These are phyloP conservation scores for Lumbricus terrestris DNA, from an alignment of 2,888 invertebrate species.

Conservation along the genomic window DNA sequence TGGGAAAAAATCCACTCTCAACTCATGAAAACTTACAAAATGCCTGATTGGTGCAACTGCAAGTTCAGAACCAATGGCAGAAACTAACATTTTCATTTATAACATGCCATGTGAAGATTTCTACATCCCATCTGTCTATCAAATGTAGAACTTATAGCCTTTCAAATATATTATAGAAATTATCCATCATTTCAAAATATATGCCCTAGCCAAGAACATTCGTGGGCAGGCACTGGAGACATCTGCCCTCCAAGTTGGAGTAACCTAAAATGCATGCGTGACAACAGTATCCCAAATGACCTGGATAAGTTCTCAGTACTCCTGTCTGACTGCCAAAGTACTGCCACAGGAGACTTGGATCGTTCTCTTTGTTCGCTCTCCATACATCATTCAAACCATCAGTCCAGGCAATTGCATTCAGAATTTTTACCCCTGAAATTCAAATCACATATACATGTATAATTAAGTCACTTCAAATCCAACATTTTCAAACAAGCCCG, in stretches of 20 bases:
- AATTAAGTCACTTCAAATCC: no score
- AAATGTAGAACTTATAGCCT: no score
- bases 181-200: no score
- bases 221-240: not conserved
- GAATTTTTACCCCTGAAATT: constrained; percentile 59
- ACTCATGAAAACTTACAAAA: no score
- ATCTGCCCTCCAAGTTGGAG: not conserved
- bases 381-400: constrained; percentile 58
- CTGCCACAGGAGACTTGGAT: constrained; percentile 61
- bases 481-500: not conserved
- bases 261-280: not conserved
- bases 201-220: not conserved
- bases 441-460: not conserved
- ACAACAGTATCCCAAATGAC: constrained; percentile 40
- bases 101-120: no score
- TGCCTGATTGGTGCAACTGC: no score
- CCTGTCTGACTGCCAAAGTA: constrained; percentile 62
- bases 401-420: constrained; percentile 62
- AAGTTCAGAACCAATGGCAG: no score
- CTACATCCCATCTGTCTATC: no score
- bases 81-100: no score
- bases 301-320: constrained; percentile 61
- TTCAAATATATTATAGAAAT: no score
- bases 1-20: no score
- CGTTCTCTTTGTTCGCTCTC: constrained; percentile 53